phyloP scores from a whole-genome alignment of 2,113 vertebrate species.

The Fulica atra region DNA sequence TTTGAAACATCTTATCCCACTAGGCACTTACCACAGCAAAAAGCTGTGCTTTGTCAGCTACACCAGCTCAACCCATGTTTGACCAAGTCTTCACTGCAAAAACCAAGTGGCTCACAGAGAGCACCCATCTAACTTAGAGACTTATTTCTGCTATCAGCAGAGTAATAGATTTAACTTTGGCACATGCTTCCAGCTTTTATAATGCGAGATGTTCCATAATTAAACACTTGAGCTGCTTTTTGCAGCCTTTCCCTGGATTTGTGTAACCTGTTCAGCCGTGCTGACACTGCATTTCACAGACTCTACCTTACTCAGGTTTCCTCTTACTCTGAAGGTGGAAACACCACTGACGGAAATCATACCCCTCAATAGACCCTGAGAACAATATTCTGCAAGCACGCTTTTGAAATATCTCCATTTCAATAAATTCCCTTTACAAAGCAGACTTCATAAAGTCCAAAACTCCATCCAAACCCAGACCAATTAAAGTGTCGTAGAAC shows the following conservation, averaged over 20 bases:
- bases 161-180: neutral
- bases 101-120: neutral
- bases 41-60: neutral
- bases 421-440: neutral
- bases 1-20: neutral
- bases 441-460: neutral
- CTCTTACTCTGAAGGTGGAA: neutral
- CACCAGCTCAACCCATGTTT: neutral
- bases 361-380: neutral
- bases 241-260: neutral
- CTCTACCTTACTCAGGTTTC: neutral
- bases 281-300: neutral
- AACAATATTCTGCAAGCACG: neutral
- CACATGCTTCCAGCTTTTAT: neutral
- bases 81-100: neutral
- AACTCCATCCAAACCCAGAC: neutral
- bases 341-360: neutral
- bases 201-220: neutral
- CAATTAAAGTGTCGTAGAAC: slow-evolving; percentile 16
- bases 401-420: neutral
- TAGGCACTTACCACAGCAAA: neutral
- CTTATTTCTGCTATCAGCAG: neutral
- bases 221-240: neutral
- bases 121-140: neutral
- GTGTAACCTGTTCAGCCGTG: neutral